Conservation (phyloP, 2,888 invertebrate species). For the Lasioglossum malachurum region DNA sequence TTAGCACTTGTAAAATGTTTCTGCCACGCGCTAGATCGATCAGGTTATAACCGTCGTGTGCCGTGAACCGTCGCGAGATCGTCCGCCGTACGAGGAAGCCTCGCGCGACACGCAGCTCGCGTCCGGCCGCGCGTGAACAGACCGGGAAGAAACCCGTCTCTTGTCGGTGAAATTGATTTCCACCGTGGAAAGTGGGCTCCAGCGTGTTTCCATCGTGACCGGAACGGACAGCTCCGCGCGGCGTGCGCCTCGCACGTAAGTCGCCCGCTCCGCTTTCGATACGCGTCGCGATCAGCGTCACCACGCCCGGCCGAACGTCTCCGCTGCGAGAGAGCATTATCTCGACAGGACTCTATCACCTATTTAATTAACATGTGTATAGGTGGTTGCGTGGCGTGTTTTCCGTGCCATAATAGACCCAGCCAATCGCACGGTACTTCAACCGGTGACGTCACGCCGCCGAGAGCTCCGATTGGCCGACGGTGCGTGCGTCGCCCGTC, state of each 20-base stretch:
- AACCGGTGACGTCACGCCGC: conserved; percentile 80
- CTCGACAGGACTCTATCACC: conserved; percentile 73
- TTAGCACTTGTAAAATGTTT: conserved; percentile 83
- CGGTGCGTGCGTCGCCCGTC: conserved; percentile 70
- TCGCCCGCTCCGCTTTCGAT: conserved; percentile 48
- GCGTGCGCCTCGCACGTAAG: conserved; percentile 59
- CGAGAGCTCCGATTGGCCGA: conserved; percentile 73
- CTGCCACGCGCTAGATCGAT: conserved; percentile 84
- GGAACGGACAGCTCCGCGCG: conserved; percentile 53
- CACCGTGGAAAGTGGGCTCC: conserved; percentile 63
- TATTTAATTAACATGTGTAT: conserved; percentile 83
- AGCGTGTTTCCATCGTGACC: conserved; percentile 72
- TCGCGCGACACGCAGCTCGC: conserved; percentile 11
- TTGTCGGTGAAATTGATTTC: conserved; percentile 65
- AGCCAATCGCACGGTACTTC: conserved; percentile 80
- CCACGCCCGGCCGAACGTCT: conserved; percentile 74
- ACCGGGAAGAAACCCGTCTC: background rate
- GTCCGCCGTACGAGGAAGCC: conserved; percentile 44
- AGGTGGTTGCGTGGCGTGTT: conserved; percentile 85
- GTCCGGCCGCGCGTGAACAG: background rate
- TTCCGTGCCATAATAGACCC: conserved; percentile 82
- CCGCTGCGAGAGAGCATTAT: conserved; percentile 64
- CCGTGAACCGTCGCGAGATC: conserved; percentile 70
- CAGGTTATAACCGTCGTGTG: conserved; percentile 79
- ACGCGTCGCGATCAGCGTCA: conserved; percentile 53